Conservation (phyloP, 2,888 invertebrate species). For the Ophonus ardosiacus region DNA sequence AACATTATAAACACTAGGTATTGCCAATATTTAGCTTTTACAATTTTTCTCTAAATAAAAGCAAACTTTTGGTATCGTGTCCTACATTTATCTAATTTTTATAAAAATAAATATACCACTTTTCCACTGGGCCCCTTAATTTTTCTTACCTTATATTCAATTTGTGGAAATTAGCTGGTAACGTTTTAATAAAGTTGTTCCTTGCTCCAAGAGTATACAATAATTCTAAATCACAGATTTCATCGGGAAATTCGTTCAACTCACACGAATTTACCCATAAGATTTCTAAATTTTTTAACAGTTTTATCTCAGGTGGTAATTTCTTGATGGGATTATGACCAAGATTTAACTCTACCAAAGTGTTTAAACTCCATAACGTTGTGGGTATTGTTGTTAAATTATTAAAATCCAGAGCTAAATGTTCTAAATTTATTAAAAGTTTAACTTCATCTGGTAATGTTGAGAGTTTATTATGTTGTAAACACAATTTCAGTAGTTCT, state of each 20-base stretch:
- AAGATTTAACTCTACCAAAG: conserved; percentile 46
- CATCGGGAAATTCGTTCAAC: conserved; percentile 49
- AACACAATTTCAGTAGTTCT: conserved; percentile 53
- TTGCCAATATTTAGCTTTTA: no score
- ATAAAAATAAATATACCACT: no score
- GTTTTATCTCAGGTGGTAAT: conserved; percentile 51
- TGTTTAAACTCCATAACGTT: conserved; percentile 42
- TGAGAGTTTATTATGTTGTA: conserved; percentile 48
- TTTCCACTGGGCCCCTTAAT: no score
- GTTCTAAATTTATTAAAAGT: conserved; percentile 43
- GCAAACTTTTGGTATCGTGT: no score
- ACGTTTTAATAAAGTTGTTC: conserved; percentile 36
- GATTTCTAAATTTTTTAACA: conserved; percentile 50
- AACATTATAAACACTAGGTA: no score
- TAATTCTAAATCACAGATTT: conserved; percentile 57
- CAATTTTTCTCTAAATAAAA: no score
- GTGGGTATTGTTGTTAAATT: conserved; percentile 18
- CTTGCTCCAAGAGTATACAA: conserved; percentile 50
- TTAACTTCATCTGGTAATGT: conserved; percentile 44
- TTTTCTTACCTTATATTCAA: conserved; percentile 46
- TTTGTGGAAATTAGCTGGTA: conserved; percentile 54
- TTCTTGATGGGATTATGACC: conserved; percentile 54
- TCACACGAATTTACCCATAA: conserved; percentile 56
- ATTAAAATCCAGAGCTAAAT: conserved; percentile 49
- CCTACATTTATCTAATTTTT: no score